These are phyloP conservation scores for Anabacerthia variegaticeps DNA, from an alignment of 2,797 vertebrate species.

Conservation along the genomic window DNA sequence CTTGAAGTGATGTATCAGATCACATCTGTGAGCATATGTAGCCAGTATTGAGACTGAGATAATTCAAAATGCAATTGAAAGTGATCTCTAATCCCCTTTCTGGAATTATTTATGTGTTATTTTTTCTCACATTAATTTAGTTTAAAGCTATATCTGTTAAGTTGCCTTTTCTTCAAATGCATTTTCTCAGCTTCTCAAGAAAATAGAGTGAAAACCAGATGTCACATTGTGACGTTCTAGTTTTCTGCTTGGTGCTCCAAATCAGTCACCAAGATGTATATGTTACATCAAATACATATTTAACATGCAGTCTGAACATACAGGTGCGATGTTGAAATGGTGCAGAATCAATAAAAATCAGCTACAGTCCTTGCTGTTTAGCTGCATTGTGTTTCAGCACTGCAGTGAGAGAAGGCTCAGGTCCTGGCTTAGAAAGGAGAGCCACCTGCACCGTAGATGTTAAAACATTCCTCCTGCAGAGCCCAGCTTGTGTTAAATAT, in stretches of 20 bases:
- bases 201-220: not conserved
- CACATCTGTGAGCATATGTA: not conserved
- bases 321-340: not conserved
- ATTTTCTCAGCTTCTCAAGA: not conserved
- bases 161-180: not conserved
- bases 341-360: slow-evolving; percentile 39
- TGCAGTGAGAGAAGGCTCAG: not conserved
- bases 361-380: not conserved
- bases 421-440: not conserved
- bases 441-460: not conserved
- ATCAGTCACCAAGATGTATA: slow-evolving; percentile 41
- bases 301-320: not conserved
- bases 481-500: not conserved
- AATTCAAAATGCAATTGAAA: not conserved
- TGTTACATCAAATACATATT: slow-evolving; percentile 33
- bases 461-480: not conserved
- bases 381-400: not conserved
- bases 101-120: not conserved
- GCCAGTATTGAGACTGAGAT: not conserved
- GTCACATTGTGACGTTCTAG: not conserved
- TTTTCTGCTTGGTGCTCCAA: slow-evolving; percentile 13
- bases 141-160: not conserved
- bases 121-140: slow-evolving; percentile 20
- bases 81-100: not conserved
- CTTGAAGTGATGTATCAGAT: not conserved